Base-by-base conservation (phyloP, 1,140 invertebrate genomes). In the Tribolium madens region DNA sequence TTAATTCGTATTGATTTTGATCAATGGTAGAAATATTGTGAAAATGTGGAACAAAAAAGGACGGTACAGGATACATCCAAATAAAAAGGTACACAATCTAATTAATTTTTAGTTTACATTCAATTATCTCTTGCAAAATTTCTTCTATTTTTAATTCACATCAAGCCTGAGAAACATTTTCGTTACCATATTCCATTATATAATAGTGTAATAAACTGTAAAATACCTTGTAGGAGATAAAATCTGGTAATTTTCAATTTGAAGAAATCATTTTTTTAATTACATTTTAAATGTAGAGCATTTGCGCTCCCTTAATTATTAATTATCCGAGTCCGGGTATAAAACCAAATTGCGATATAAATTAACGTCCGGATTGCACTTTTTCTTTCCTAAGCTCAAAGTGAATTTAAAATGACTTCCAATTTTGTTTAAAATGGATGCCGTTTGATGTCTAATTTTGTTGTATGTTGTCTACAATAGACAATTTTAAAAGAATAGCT, bases 41-140 rank as follows among this genome's bases (percentile, higher is more conserved):
- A 76, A 72, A 15, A 72, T 76, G 12, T 76, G 75, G 75, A 73
- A 71, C 52, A 69, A 76, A 10, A 76, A 76, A 14, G 75, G 75
- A 73, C 75, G 71, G 3, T 76, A 76, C 42, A 76, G 42, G 46
- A 31, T 76, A 12, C 71, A 76, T 31, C 69, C 47, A 9, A 53
- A 36, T 31, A 70, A 70, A 36, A 76, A 73, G 75, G 75, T 76
- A 73, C 52, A 10, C 10, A 4, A 1, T 57, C 15, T 26, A 57
- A 18, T 57, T 53, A 13, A 57, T 21, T 57, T 17, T 3, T 53
- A 14, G 12, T 12, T 57, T 57, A 4, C n/a, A 18, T 26, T 21
- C 7, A 57, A 57, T 18, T 26, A 26, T 6, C 6, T 18, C 52
- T 9, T 26, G 21, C 21, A 3, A 5, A 10, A 31, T 57, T 42